Percentiles rank a stretch among this genome's conserved stretches.
Evolutionary conservation across 35 echinoderm and acorn worm genomes (phyloP).

Genomic region (Apostichopus californicus): DNA sequence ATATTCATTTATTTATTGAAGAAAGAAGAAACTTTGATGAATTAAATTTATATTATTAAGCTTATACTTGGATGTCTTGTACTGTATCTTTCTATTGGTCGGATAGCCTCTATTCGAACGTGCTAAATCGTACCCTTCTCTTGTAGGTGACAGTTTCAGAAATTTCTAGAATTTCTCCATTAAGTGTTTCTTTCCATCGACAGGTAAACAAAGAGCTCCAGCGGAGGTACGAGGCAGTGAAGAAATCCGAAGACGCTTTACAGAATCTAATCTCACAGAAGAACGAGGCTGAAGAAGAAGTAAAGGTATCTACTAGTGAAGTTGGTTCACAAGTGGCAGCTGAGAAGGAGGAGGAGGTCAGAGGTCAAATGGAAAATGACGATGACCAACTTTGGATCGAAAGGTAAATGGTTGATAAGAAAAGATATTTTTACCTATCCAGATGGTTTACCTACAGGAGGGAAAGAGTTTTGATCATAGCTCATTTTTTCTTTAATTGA

Average conservation of each 20-base stretch:
- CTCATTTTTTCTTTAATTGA: too few species aligned
- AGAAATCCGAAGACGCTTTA: not conserved
- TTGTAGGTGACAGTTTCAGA: too few species aligned
- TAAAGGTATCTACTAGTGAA: not conserved
- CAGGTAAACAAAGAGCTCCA: slow-evolving; percentile 43
- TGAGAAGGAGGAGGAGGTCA: not conserved
- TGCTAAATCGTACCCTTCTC: too few species aligned
- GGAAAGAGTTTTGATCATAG: too few species aligned
- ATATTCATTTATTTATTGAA: too few species aligned
- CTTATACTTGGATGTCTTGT: too few species aligned
- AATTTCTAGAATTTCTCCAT: not conserved
- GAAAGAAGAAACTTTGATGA: too few species aligned
- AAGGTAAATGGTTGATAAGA: not conserved
- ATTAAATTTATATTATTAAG: too few species aligned
- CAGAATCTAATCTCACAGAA: slow-evolving; percentile 8
- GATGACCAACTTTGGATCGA: slow-evolving; percentile 20
- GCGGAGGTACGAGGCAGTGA: slow-evolving; percentile 25
- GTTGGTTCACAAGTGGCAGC: slow-evolving; percentile 12
- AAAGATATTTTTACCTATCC: not conserved
- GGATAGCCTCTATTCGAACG: too few species aligned
- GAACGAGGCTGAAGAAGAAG: not conserved
- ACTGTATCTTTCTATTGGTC: too few species aligned
- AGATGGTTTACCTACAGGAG: too few species aligned
- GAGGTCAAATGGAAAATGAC: not conserved
- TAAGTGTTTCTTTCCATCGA: not conserved